Evolutionary conservation across 2,113 vertebrate species (phyloP), one percentile per base, ranked within the genome.

Genomic region (Oncorhynchus clarkii): DNA sequence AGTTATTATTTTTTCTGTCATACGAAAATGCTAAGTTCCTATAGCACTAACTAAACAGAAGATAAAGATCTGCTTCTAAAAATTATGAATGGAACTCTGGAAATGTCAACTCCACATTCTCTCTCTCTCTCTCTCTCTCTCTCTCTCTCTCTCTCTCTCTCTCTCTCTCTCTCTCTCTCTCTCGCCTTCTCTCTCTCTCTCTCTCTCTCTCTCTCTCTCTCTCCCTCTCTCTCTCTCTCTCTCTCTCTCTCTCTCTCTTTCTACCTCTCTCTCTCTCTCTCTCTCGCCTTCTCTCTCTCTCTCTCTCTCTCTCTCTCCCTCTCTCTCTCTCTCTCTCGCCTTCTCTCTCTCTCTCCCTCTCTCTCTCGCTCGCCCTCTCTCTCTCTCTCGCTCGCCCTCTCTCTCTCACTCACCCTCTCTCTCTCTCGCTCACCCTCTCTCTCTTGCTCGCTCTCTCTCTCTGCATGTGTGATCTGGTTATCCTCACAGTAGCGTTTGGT

Each of bases 401-500:
- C 20, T 60, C 59, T 2, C 20, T 60, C 59, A 1, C 59, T 60
- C n/a, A 1, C 59, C 16, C 59, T 60, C 59, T 9, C 59, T 51
- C 59, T 22, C 16, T 68, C 20, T 68, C 14, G 11, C 20, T 49
- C 12, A 2, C 29, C 3, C 9, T 7, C 59, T 7, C 20, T 60
- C 59, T 2, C 16, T 60, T 6, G 1, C 59, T 60, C n/a, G 9
- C 59, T 68, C 14, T 22, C 59, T 60, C 18, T 68, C 20, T 68
- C 14, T n/a, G 16, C 31, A 31, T 78, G 78, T 69, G 78, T 71
- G 77, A 77, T 88, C 89, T 90, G 88, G 85, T 67, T 81, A 83
- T 81, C 49, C 77, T 90, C 87, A 88, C 83, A 26, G 87, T 87
- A 89, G 85, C 84, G 24, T 83, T 82, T 83, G 82, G 86, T 82